Evolutionary conservation across 2,888 invertebrate genomes (phyloP).

Genomic region (Cheilosia scutellata): DNA sequence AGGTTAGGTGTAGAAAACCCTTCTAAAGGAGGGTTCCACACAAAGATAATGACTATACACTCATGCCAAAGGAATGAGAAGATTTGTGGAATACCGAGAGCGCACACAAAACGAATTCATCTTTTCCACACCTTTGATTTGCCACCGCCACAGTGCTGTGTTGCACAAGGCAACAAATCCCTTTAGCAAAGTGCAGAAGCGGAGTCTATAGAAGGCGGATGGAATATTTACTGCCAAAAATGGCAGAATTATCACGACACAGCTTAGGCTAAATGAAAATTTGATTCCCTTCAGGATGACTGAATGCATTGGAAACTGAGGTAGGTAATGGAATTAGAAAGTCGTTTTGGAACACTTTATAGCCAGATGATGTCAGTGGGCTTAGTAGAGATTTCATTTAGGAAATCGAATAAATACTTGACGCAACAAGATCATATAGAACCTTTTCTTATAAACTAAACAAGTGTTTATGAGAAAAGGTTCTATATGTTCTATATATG

Average conservation of each 20-base stretch:
- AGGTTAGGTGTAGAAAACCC: constrained; percentile 8
- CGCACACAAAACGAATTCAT: constrained; percentile 57
- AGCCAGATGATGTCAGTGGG: neutral
- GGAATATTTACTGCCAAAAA: constrained; percentile 35
- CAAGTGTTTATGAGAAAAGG: too few relatives aligned
- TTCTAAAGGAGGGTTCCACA: constrained; percentile 8
- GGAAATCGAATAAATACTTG: too few relatives aligned
- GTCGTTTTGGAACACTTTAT: neutral
- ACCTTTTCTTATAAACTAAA: too few relatives aligned
- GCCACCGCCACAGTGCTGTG: constrained; percentile 6
- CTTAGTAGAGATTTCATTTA: too few relatives aligned
- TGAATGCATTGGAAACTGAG: neutral
- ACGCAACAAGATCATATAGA: too few relatives aligned
- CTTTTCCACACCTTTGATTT: constrained; percentile 69
- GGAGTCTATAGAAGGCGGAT: neutral
- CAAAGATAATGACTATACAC: constrained; percentile 54
- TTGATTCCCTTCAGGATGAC: neutral
- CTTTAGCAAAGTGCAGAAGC: neutral
- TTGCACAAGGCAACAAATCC: constrained; percentile 47
- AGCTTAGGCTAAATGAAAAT: neutral
- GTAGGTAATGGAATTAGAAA: neutral
- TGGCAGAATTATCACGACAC: constrained; percentile 34
- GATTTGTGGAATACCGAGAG: constrained; percentile 64
- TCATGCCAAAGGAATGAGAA: constrained; percentile 24
- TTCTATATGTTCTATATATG: too few relatives aligned